phyloP scores from a whole-genome alignment of 2,113 vertebrate genomes.

The Chaenogobius annularis region DNA sequence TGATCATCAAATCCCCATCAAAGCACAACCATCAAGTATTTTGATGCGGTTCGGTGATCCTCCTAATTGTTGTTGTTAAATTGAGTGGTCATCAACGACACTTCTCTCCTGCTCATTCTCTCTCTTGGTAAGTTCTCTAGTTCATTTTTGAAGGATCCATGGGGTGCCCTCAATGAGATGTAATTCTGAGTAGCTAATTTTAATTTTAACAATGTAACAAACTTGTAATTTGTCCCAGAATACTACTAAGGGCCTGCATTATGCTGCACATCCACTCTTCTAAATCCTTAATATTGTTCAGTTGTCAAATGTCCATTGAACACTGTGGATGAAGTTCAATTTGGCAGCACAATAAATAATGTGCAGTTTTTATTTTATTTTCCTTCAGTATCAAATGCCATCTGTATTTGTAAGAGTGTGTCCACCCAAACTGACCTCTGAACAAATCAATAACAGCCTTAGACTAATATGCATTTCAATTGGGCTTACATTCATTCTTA shows the following conservation, averaged over 20 bases:
- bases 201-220: conserved; percentile 59
- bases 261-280: conserved; percentile 3
- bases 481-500: not conserved
- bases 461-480: conserved; percentile 20
- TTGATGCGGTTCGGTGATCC: too few relatives aligned
- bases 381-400: conserved; percentile 62
- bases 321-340: conserved; percentile 67
- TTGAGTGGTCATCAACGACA: too few relatives aligned
- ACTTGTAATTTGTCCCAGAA: conserved; percentile 44
- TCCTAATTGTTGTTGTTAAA: too few relatives aligned
- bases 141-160: conserved; percentile 34
- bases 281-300: conserved; percentile 30
- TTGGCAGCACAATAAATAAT: conserved; percentile 69
- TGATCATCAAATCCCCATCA: not conserved
- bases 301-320: conserved; percentile 68
- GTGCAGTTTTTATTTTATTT: conserved; percentile 70
- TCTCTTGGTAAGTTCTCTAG: not conserved
- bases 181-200: conserved; percentile 40
- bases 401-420: not conserved
- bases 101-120: too few relatives aligned
- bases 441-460: conserved; percentile 61
- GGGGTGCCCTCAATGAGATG: conserved; percentile 23
- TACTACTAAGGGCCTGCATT: conserved; percentile 28
- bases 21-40: not conserved
- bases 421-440: conserved; percentile 10